phyloP scores from a whole-genome alignment of 2,113 vertebrate species.

The Calcarius ornatus region DNA sequence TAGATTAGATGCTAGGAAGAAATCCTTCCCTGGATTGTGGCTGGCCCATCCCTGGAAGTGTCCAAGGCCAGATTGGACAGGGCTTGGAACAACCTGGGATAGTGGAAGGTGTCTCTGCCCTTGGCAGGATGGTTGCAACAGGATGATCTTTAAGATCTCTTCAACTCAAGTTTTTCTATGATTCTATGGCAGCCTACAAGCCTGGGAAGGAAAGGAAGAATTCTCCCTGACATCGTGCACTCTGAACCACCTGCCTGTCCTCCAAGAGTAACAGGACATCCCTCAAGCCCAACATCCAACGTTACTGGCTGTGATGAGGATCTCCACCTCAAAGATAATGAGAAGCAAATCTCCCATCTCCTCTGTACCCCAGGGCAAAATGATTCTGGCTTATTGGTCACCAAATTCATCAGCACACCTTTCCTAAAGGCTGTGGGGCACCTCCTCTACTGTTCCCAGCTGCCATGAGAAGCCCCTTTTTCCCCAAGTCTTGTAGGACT shows the following conservation, averaged over 20 bases:
- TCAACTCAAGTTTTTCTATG: not conserved
- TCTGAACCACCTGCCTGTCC: rapidly evolving
- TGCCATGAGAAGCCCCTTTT: not conserved
- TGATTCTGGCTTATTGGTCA: not conserved
- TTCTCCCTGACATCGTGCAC: not conserved
- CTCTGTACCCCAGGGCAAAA: not conserved
- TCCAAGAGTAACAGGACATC: rapidly evolving
- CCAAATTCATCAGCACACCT: not conserved
- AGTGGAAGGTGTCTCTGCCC: not conserved
- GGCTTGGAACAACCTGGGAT: not conserved
- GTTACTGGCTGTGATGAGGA: not conserved
- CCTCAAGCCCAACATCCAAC: not conserved
- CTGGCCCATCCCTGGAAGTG: not conserved
- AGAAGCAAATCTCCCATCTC: not conserved
- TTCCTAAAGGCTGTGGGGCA: not conserved
- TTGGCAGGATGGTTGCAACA: rapidly evolving
- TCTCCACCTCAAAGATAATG: not conserved
- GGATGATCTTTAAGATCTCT: not conserved
- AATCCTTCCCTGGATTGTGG: not conserved
- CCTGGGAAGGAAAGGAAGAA: not conserved
- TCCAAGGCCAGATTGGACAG: rapidly evolving
- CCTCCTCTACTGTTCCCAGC: not conserved
- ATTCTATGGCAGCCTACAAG: rapidly evolving
- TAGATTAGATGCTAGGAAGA: not conserved
- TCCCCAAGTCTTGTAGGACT: not conserved